Evolutionary conservation across 35 echinoderm and acorn worm genomes (phyloP), one percentile per base, ranked within the genome.

Genomic region (Apostichopus parvimensis): DNA sequence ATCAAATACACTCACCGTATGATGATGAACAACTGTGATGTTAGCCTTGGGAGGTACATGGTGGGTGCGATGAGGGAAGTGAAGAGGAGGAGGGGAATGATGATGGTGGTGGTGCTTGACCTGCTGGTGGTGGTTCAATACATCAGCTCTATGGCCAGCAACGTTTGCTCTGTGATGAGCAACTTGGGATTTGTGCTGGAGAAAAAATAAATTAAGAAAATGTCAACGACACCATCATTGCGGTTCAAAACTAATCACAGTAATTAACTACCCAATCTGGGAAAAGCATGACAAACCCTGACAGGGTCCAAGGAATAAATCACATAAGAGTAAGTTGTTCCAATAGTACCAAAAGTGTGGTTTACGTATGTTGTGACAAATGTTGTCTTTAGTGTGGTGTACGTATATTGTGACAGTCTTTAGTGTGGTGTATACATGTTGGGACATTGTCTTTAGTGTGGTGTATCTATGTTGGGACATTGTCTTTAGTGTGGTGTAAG

Each of bases 71-170:
- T 59, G 81, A 6, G 57, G 81, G 54, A 20, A 11, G 81, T 84
- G 81, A 18, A 57, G 81, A 0, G 57, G 6, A 8, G 17, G 81
- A 6, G 57, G 81, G 54, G 15, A 6, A 18, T n/a, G 6, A 75
- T 14, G 81, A 18, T 84, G 17, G 17, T 82, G 79, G 55, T 82
- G 79, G 53, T 82, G 79, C 26, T 28, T 28, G 26, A 28, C 26
- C 26, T 28, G 26, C 8, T 82, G 79, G 15, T 82, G 79, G 15
- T 82, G 79, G 20, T 45, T 53, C 0, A 82, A 20, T 4, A 55
- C 79, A 82, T 82, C 79, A 56, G 79, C 79, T 82, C 79, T 82
- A 55, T 82, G 79, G 52, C 79, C 79, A 18, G 79, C 79, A 56
- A 26, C 79, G 17, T 12, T 57, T 55, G 79, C 53, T 56, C 18